Percentiles rank a stretch among this genome's conserved stretches.
Conservation (phyloP, 2,797 vertebrate genomes). For the Sibirionetta formosa region DNA sequence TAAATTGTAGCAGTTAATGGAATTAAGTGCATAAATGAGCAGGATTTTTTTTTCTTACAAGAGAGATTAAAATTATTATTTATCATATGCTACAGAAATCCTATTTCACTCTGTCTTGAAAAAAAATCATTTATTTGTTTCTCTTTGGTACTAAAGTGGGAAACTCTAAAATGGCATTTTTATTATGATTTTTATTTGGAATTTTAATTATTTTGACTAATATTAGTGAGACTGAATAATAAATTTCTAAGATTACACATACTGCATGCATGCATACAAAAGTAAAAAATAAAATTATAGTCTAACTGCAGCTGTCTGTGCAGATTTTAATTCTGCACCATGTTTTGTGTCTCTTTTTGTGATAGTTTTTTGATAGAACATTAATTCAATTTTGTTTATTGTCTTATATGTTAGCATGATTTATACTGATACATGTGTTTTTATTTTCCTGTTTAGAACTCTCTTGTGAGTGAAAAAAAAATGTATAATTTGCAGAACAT, state of each 20-base stretch:
- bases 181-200: not conserved
- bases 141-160: not conserved
- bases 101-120: not conserved
- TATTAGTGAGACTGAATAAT: not conserved
- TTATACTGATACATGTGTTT: not conserved
- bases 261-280: rapidly evolving
- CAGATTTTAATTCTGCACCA: not conserved
- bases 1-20: not conserved
- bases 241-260: not conserved
- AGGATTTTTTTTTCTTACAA: not conserved
- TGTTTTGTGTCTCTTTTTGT: not conserved
- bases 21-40: not conserved
- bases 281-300: not conserved
- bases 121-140: not conserved
- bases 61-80: not conserved
- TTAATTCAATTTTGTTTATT: not conserved
- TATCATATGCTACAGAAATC: not conserved
- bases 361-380: too few species aligned
- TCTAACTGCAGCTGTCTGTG: not conserved
- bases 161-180: not conserved
- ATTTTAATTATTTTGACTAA: not conserved
- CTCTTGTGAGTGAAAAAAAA: not conserved
- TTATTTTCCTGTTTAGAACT: not conserved
- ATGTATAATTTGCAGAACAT: not conserved
- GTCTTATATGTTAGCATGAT: not conserved